These are phyloP conservation scores for Tridacna crocea DNA, from an alignment of 2,888 invertebrate species.

Conservation along the genomic window DNA sequence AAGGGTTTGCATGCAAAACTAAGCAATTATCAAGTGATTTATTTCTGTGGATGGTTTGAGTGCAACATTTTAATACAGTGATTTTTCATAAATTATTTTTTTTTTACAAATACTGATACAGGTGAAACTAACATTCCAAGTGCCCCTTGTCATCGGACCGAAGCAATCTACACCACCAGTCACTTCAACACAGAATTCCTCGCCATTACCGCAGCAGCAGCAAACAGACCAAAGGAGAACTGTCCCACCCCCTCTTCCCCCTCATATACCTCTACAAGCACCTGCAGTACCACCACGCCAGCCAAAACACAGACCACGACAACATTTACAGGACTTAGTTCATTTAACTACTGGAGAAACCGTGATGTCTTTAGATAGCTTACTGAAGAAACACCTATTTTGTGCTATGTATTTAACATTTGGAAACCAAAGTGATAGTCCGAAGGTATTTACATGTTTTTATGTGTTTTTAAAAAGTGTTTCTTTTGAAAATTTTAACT, in stretches of 20 bases:
- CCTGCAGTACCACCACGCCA: slow-evolving; percentile 33
- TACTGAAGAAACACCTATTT: slow-evolving; percentile 63
- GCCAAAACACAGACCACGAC: slow-evolving; percentile 42
- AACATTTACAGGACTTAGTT: slow-evolving; percentile 50
- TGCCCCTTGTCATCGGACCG: slow-evolving; percentile 78
- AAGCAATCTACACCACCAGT: slow-evolving; percentile 64
- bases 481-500: too few species aligned
- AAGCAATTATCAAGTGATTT: too few species aligned
- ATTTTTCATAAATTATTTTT: neutral
- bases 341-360: slow-evolving; percentile 59
- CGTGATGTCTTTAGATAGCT: slow-evolving; percentile 28
- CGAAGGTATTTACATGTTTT: slow-evolving; percentile 42
- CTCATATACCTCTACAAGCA: slow-evolving; percentile 41
- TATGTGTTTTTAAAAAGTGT: too few species aligned
- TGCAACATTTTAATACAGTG: neutral
- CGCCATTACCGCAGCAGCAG: slow-evolving; percentile 43
- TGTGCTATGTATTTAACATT: slow-evolving; percentile 76
- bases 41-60: neutral
- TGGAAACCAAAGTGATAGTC: slow-evolving; percentile 62
- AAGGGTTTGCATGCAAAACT: too few species aligned
- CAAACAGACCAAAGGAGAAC: slow-evolving; percentile 8
- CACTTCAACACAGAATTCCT: slow-evolving; percentile 56
- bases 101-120: slow-evolving; percentile 16
- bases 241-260: slow-evolving; percentile 49
- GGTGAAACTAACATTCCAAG: slow-evolving; percentile 73